Percentiles rank a stretch among this genome's conserved stretches.
Evolutionary conservation across 1,140 invertebrate genomes (phyloP).

Genomic region (Epicauta chinensis): DNA sequence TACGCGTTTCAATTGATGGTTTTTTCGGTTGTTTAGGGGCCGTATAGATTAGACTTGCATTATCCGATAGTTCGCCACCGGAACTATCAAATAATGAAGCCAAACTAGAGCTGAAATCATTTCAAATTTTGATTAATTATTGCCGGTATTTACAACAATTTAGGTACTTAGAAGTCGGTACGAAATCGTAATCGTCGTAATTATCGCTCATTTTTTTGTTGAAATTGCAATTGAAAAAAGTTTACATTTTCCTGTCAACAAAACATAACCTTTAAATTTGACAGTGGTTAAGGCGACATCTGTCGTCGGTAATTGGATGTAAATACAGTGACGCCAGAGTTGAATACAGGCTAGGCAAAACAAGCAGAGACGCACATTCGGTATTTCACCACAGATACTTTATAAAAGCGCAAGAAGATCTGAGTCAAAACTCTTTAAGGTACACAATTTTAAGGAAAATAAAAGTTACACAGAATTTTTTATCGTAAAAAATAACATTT

Average conservation of each 20-base stretch:
- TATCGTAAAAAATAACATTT: too few species aligned
- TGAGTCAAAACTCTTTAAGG: too few species aligned
- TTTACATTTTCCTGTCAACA: neutral
- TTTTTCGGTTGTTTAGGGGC: conserved; percentile 30
- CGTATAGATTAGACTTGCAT: conserved; percentile 24
- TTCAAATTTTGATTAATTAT: conserved; percentile 2
- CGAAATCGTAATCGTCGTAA: conserved; percentile 19
- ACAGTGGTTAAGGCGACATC: too few species aligned
- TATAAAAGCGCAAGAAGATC: too few species aligned
- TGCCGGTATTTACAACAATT: neutral
- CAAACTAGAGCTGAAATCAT: conserved; percentile 27
- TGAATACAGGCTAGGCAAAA: too few species aligned
- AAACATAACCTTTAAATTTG: too few species aligned
- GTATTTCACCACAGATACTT: too few species aligned
- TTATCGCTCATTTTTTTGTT: conserved; percentile 16
- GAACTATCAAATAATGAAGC: conserved; percentile 23
- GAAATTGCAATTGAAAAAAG: neutral
- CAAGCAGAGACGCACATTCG: too few species aligned
- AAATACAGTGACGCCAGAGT: too few species aligned
- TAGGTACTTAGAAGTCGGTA: conserved; percentile 13
- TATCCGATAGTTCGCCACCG: neutral
- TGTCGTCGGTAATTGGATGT: too few species aligned
- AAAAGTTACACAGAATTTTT: too few species aligned
- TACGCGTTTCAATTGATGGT: neutral
- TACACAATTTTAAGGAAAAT: too few species aligned